Evolutionary conservation across 92 coral and sea anemone genomes (phyloP), one percentile per base, ranked within the genome.

Genomic region (Paramuricea clavata): DNA sequence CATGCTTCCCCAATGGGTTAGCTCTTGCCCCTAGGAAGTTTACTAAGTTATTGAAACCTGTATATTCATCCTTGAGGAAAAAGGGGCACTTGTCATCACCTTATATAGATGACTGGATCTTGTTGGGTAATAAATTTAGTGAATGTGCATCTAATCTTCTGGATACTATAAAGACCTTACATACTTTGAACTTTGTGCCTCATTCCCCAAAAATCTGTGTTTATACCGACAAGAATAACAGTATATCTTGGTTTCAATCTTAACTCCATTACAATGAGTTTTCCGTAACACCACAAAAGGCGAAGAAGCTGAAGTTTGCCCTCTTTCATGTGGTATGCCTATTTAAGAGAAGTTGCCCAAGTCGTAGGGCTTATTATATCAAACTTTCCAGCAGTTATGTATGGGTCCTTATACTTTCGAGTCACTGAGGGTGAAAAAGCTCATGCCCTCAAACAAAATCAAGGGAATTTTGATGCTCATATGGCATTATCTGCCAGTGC

Each of bases 1-100:
- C 89, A 54, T 91, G 94, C 67, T 36, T 83, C 25, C 94, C 91
- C 10, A 91, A 87, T 91, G 94, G 94, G 34, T 82, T 90, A 65
- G 88, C 91, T 34, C 87, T 87, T 59, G 90, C 88, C 25, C 91
- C 88, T 23, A 64, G 87, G 49, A 79, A 82, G 34, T 90, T 90
- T 67, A 90, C 91, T 54, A 91, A 91, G 83, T 82, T 77, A 15
- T 62, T 91, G 25, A 91, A 91, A 79, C 89, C 93, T 39, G 91
- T 91, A 47, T 83, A 87, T 34, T 74, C 65, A 33, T 31, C 80
- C 7, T 65, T 83, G 11, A 83, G 93, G 68, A 23, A 82, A 83
- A 76, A 75, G 41, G 89, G 86, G 41, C 56, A 50, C 28, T 57
- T 87, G 52, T 87, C 91, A 30, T 87, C 91, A 21, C 79, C 91